Conservation (phyloP, 2,797 vertebrate species). For the Bryconaethiops microstoma region DNA sequence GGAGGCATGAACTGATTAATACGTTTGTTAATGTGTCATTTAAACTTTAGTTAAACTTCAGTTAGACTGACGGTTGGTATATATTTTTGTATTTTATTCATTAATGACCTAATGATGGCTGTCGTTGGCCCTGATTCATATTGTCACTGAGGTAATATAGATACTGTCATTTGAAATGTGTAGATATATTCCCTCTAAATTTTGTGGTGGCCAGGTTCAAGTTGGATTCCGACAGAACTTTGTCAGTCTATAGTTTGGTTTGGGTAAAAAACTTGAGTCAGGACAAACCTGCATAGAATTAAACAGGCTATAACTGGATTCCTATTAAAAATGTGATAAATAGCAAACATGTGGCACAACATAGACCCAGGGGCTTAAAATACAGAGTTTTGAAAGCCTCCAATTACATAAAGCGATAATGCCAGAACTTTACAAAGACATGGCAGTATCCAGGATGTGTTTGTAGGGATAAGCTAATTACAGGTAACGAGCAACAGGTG, state of each 20-base stretch:
- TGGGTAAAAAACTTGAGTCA: background rate
- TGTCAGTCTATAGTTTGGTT: background rate
- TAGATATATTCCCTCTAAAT: no score
- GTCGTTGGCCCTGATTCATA: background rate
- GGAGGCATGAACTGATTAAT: no score
- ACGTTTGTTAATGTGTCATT: no score
- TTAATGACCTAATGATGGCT: background rate
- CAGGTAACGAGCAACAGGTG: conserved; percentile 4
- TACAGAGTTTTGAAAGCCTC: background rate
- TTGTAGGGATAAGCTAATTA: background rate
- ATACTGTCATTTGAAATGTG: background rate
- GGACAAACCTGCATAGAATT: background rate
- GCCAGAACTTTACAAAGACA: background rate
- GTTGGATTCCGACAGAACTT: background rate
- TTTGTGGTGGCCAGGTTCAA: background rate
- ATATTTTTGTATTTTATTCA: background rate
- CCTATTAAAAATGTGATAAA: background rate
- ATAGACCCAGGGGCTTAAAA: background rate
- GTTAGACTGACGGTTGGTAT: no score
- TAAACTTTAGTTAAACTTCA: no score
- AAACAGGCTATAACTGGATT: background rate
- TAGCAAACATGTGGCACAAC: background rate
- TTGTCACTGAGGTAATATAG: background rate
- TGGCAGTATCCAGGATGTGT: background rate
- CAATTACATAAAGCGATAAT: background rate